Conservation (phyloP, 2,113 vertebrate species). For the Turnix velox region DNA sequence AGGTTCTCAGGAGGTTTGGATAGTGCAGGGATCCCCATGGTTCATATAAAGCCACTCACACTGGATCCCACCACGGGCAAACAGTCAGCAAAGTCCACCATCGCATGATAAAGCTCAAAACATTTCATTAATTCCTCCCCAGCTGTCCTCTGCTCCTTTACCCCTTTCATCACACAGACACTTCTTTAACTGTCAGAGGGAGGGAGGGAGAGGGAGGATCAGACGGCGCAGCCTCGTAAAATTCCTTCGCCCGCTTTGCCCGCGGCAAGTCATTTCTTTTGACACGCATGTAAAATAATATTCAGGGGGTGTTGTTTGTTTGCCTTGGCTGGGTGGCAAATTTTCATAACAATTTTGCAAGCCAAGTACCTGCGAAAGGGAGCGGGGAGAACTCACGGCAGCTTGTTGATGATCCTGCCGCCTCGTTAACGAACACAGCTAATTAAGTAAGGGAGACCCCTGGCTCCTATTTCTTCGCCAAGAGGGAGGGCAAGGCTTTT, state of each 20-base stretch:
- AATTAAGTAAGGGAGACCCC: background rate
- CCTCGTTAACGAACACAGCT: background rate
- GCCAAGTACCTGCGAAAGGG: conserved; percentile 50
- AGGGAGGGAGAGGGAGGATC: conserved; percentile 56
- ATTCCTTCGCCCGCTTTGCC: conserved; percentile 40
- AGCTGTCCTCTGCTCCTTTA: conserved; percentile 55
- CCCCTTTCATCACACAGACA: conserved; percentile 54
- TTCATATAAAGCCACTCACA: background rate
- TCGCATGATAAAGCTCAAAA: conserved; percentile 46
- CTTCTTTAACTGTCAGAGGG: conserved; percentile 54
- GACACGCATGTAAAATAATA: conserved; percentile 51
- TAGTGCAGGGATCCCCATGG: background rate
- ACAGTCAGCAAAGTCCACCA: conserved; percentile 53
- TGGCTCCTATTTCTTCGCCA: background rate
- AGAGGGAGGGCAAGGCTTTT: background rate
- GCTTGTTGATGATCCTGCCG: background rate
- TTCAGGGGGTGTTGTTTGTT: conserved; percentile 47
- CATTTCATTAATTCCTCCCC: conserved; percentile 61
- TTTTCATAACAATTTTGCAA: conserved; percentile 52
- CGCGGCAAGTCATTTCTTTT: conserved; percentile 57
- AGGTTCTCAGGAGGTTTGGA: background rate
- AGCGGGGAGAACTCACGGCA: background rate
- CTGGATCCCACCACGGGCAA: conserved; percentile 37
- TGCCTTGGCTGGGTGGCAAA: conserved; percentile 41
- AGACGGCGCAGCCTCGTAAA: conserved; percentile 41